A percentile compares a stretch with the other conserved stretches of the same genome.
Conservation (phyloP, 1,140 invertebrate species). For the Nasonia longicornis region DNA sequence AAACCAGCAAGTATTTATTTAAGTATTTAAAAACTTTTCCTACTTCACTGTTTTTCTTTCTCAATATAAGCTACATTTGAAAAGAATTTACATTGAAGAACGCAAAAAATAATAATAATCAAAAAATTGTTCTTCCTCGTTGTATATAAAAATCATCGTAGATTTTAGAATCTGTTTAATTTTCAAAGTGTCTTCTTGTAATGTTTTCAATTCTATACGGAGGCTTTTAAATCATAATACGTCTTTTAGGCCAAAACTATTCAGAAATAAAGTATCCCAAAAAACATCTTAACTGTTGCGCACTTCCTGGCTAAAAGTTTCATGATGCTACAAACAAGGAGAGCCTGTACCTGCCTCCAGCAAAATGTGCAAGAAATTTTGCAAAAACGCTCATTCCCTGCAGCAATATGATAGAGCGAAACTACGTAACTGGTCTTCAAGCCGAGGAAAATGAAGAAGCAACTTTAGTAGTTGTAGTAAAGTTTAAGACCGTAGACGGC, state of each 20-base stretch:
- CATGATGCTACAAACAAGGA: background rate
- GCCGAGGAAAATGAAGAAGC: slow-evolving; percentile 9
- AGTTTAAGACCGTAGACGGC: background rate
- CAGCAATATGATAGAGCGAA: background rate
- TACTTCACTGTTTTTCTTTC: too few species aligned
- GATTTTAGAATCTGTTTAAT: too few species aligned
- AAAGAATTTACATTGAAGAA: too few species aligned
- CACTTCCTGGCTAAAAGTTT: background rate
- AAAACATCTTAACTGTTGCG: background rate
- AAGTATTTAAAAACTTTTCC: too few species aligned
- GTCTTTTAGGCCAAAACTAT: background rate
- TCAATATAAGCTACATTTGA: too few species aligned
- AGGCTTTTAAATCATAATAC: background rate
- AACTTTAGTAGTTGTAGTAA: background rate
- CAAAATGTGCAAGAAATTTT: slow-evolving; percentile 9
- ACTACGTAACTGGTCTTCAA: background rate
- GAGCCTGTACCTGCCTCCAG: background rate
- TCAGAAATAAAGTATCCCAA: background rate
- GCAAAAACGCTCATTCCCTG: background rate
- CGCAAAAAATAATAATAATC: too few species aligned
- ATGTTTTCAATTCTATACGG: too few species aligned
- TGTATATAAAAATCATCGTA: too few species aligned
- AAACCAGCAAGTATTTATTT: too few species aligned
- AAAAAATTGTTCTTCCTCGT: too few species aligned
- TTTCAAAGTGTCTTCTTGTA: too few species aligned